Percentiles rank a stretch among this genome's conserved stretches.
These are phyloP conservation scores for Drosophila pruinosa DNA, from an alignment of 1,140 invertebrate genomes.

Conservation along the genomic window DNA sequence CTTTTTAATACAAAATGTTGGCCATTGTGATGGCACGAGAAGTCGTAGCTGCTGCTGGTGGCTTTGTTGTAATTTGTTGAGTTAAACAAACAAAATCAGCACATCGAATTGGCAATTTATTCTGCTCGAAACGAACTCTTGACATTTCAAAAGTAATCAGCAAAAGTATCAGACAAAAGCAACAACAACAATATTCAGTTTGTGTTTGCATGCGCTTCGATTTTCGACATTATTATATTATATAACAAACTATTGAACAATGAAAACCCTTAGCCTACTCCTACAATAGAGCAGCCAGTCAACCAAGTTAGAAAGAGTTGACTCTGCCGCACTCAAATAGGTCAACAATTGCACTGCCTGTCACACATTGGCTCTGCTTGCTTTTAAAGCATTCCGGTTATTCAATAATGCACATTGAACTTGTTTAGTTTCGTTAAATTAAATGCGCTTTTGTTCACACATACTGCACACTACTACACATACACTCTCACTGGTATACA, in stretches of 20 bases:
- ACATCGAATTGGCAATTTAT: constrained; percentile 42
- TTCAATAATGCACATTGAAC: constrained; percentile 46
- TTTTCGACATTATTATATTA: no score
- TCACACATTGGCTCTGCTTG: not conserved
- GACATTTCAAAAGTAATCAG: constrained; percentile 9
- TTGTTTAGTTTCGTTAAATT: constrained; percentile 53
- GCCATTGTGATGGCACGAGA: constrained; percentile 57
- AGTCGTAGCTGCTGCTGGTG: constrained; percentile 5
- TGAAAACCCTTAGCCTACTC: constrained; percentile 2
- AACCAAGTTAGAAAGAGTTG: constrained; percentile 7
- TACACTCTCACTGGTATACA: not conserved
- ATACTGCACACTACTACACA: not conserved
- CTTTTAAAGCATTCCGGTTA: constrained; percentile 24
- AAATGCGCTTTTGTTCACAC: constrained; percentile 40
- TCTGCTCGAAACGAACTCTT: constrained; percentile 2
- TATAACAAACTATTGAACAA: constrained; percentile 56
- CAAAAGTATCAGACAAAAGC: not conserved
- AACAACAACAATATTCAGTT: constrained; percentile 1
- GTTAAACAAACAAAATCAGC: constrained; percentile 31
- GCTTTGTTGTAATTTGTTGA: constrained; percentile 31
- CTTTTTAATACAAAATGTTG: constrained; percentile 58
- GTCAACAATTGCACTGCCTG: not conserved
- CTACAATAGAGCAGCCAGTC: constrained; percentile 18
- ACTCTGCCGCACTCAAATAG: not conserved
- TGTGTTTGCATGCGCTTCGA: constrained; percentile 27